Evolutionary conservation across 2,113 vertebrate genomes (phyloP), one percentile per base, ranked within the genome.

Genomic region (Oncorhynchus keta): DNA sequence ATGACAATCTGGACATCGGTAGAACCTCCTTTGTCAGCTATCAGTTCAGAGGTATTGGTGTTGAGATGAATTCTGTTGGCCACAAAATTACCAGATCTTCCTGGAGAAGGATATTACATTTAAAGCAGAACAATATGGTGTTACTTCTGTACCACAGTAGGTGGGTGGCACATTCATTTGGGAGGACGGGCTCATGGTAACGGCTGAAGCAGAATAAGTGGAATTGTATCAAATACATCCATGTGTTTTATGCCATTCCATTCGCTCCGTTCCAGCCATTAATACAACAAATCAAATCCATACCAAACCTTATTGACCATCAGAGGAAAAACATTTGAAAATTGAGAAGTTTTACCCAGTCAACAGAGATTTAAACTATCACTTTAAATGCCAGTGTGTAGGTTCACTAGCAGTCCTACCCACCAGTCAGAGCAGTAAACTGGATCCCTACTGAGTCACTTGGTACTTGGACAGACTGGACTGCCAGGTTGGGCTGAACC

Each of bases 401-500:
- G 12, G 51, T 55, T 13, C 16, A 55, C 3, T 13, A 18, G 59
- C n/a, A 62, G 59, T 62, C 59, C 0, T n/a, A 62, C 59, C n/a
- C 26, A 79, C 81, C 76, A 51, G 62, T 59, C 35, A 80, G 68
- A 28, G 69, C 70, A 18, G 64, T 77, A 48, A 85, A 79, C 61
- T 84, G 71, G 18, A 87, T 45, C 39, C 39, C 39, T 45, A 45
- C 39, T 11, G 8, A 1, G 39, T 45, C 39, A 45, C 39, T 45
- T 45, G 9, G 39, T 45, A 45, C 39, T 45, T 45, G 39, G 2
- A 68, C 18, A 5, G 80, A 77, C 65, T 79, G 76, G 9, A 87
- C 67, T 3, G 48, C 84, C 35, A 87, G 66, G 32, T 84, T 87
- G 7, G 80, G 84, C 72, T 87, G 86, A 4, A 87, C 82, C 51